Evolutionary conservation across 2,888 invertebrate genomes (phyloP).

Genomic region (Ectobius pallidus): DNA sequence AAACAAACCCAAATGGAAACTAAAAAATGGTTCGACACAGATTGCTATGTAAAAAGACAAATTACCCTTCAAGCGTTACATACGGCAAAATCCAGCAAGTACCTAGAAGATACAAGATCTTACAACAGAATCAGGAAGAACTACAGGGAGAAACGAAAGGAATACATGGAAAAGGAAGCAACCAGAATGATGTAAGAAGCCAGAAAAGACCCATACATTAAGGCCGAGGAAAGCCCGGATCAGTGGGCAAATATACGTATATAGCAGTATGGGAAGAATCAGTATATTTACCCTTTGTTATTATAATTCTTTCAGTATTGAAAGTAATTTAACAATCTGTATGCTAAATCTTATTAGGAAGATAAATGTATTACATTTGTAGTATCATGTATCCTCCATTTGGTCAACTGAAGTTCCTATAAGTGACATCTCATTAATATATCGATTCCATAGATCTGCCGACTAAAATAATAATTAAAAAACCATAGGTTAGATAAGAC

Average conservation of each 20-base stretch:
- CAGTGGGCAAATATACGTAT: neutral
- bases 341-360: too few relatives aligned
- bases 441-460: too few relatives aligned
- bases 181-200: neutral
- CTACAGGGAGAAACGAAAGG: neutral
- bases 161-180: conserved; percentile 10
- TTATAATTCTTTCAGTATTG: too few relatives aligned
- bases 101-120: neutral
- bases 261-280: neutral
- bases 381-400: too few relatives aligned
- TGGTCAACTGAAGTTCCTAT: too few relatives aligned
- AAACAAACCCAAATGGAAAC: neutral
- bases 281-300: too few relatives aligned
- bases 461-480: too few relatives aligned
- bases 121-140: neutral
- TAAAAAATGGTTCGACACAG: neutral
- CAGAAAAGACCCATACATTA: neutral
- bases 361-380: too few relatives aligned
- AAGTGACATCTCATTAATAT: too few relatives aligned
- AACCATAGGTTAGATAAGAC: too few relatives aligned
- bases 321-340: too few relatives aligned
- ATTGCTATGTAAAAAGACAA: neutral
- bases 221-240: neutral
- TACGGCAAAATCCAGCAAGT: neutral
- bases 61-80: neutral